Evolutionary conservation across 2,888 invertebrate genomes (phyloP).

Genomic region (Lordiphosa fenestrarum): DNA sequence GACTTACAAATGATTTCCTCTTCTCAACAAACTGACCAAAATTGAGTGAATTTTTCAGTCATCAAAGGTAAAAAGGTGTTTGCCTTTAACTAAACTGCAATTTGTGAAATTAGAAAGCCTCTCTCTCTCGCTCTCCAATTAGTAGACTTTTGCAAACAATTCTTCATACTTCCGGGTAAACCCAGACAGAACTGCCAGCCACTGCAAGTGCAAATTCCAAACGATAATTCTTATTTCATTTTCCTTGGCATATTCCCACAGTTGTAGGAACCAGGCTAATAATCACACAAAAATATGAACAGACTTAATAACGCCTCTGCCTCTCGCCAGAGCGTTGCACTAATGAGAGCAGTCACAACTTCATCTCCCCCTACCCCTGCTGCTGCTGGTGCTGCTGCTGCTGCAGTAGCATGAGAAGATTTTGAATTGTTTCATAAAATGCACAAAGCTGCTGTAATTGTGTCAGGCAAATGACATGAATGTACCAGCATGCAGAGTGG

Average conservation of each 20-base stretch:
- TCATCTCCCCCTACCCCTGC: slow-evolving; percentile 5
- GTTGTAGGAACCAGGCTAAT: slow-evolving; percentile 57
- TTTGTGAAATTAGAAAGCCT: no score
- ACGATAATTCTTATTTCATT: slow-evolving; percentile 20
- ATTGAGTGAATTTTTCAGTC: no score
- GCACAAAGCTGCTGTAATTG: slow-evolving; percentile 69
- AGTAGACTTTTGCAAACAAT: slow-evolving; percentile 3
- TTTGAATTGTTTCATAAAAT: slow-evolving; percentile 72
- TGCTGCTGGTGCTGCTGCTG: slow-evolving; percentile 1
- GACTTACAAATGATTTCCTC: no score
- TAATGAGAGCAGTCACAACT: slow-evolving; percentile 58
- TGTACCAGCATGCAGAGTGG: slow-evolving; percentile 17
- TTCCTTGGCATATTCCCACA: slow-evolving; percentile 48
- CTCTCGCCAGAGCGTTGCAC: slow-evolving; percentile 24
- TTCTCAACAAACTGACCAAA: no score
- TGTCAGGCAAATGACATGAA: slow-evolving; percentile 55
- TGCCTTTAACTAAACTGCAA: no score
- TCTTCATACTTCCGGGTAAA: slow-evolving; percentile 6
- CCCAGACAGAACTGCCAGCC: no score
- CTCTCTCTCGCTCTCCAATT: slow-evolving; percentile 1
- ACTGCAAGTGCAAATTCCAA: neutral
- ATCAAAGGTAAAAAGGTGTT: no score
- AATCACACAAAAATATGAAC: slow-evolving; percentile 58
- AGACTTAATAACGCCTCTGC: slow-evolving; percentile 44
- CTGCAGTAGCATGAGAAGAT: slow-evolving; percentile 62